Conservation (phyloP, 2,888 invertebrate genomes). For the Lottia scabra region DNA sequence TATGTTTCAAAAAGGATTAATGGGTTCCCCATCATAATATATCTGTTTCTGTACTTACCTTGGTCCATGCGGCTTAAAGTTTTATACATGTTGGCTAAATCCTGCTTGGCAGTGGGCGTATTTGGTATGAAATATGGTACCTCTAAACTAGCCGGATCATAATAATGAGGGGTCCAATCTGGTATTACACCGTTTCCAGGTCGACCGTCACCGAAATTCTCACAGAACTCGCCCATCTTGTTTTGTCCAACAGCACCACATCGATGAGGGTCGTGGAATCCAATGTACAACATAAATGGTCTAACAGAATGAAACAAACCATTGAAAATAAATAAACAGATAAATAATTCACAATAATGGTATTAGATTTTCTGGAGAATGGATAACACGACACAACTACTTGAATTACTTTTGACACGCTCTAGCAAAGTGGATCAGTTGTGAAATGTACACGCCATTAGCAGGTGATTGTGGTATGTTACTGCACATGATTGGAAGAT, state of each 20-base stretch:
- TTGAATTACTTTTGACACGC: no score
- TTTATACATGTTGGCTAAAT: conserved; percentile 90
- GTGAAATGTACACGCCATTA: no score
- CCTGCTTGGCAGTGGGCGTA: conserved; percentile 82
- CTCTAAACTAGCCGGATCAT: conserved; percentile 84
- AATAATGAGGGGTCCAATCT: conserved; percentile 89
- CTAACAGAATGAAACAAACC: conserved; percentile 28
- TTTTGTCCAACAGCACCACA: conserved; percentile 75
- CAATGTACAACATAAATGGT: conserved; percentile 84
- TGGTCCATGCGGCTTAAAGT: conserved; percentile 90
- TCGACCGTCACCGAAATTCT: conserved; percentile 89
- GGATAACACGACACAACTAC: no score
- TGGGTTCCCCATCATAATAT: no score
- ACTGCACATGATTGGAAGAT: no score
- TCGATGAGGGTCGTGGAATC: conserved; percentile 92
- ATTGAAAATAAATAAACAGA: no score
- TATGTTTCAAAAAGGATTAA: no score
- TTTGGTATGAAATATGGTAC: conserved; percentile 84
- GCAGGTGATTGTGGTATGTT: no score
- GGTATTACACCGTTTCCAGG: conserved; percentile 84
- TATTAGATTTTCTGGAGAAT: no score
- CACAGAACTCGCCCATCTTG: conserved; percentile 84
- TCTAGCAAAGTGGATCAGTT: no score
- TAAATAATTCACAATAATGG: no score
- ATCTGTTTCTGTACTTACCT: conserved; percentile 77